Evolutionary conservation across 2,888 invertebrate species (phyloP).

Genomic region (Blastobasis adustella): DNA sequence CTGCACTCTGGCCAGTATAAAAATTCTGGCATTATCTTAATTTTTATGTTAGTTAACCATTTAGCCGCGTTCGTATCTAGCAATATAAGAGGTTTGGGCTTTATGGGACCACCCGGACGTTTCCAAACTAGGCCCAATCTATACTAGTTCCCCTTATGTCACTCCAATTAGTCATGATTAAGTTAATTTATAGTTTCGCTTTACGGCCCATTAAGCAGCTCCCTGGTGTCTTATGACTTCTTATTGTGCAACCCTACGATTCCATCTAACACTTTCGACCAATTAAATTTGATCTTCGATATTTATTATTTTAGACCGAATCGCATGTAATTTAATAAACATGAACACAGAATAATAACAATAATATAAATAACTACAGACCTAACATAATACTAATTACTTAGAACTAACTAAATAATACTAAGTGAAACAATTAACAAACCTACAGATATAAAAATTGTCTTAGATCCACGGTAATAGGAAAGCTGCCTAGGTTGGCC

Average conservation of each 20-base stretch:
- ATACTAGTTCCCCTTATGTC: constrained; percentile 38
- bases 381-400: too few species aligned
- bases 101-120: constrained; percentile 58
- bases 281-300: constrained; percentile 46
- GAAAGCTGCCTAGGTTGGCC: too few species aligned
- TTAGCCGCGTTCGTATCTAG: constrained; percentile 46
- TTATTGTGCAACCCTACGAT: constrained; percentile 50
- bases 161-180: constrained; percentile 69
- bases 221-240: constrained; percentile 55
- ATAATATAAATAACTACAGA: too few species aligned
- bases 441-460: too few species aligned
- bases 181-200: constrained; percentile 67
- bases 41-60: constrained; percentile 54
- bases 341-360: too few species aligned
- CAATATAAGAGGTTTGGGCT: constrained; percentile 38
- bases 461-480: too few species aligned
- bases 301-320: constrained; percentile 29
- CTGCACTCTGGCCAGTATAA: neutral
- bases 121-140: constrained; percentile 23
- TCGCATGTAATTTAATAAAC: too few species aligned
- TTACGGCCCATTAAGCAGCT: constrained; percentile 62
- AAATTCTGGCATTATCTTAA: constrained; percentile 53
- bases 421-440: too few species aligned
- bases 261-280: constrained; percentile 60
- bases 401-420: too few species aligned